Evolutionary conservation across 2,888 invertebrate species (phyloP).

Genomic region (Caenorhabditis sp.): DNA sequence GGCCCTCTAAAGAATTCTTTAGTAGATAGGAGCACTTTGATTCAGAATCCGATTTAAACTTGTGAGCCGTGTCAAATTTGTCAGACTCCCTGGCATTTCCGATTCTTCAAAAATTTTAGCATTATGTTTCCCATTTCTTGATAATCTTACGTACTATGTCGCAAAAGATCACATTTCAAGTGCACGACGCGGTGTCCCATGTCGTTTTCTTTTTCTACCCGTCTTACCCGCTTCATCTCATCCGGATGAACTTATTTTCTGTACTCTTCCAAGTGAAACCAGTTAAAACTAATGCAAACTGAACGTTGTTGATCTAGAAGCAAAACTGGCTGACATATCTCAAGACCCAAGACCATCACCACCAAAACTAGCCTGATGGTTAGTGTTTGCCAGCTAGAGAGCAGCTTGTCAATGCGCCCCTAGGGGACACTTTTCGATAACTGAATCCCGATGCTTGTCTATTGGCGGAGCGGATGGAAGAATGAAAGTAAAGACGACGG

Average conservation of each 20-base stretch:
- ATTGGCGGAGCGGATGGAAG: conserved; percentile 14
- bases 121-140: conserved; percentile 12
- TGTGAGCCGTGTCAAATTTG: neutral
- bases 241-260: neutral
- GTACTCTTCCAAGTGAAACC: too few relatives aligned
- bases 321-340: neutral
- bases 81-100: neutral
- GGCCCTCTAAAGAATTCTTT: neutral
- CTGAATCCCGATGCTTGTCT: conserved; percentile 62
- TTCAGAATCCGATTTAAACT: neutral
- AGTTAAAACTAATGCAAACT: too few relatives aligned
- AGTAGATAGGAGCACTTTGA: neutral
- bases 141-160: conserved; percentile 62
- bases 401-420: conserved; percentile 63
- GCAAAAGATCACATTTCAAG: conserved; percentile 61
- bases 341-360: conserved; percentile 4
- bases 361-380: conserved; percentile 10
- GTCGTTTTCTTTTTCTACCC: conserved; percentile 48
- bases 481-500: neutral
- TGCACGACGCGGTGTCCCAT: conserved; percentile 54
- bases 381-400: conserved; percentile 47
- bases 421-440: conserved; percentile 68
- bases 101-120: neutral
- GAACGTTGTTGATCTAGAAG: too few relatives aligned
- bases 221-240: neutral